Percentiles rank a stretch among this genome's conserved stretches.
phyloP scores from a whole-genome alignment of 2,888 invertebrate species.

The Athalia cordata region DNA sequence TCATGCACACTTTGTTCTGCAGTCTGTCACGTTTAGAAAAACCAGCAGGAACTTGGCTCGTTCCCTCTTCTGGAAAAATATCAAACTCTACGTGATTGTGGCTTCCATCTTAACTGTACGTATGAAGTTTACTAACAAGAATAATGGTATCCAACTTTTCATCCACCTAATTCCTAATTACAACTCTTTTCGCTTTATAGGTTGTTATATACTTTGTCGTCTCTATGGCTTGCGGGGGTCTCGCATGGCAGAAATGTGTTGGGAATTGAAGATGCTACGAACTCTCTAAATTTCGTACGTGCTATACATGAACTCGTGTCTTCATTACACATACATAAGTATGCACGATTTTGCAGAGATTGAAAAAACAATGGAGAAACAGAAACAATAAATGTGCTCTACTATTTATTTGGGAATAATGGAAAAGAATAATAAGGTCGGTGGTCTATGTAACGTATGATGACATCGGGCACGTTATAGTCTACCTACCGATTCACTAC shows the following conservation, averaged over 20 bases:
- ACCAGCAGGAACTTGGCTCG: slow-evolving; percentile 90
- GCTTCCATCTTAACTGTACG: slow-evolving; percentile 80
- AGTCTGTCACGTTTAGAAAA: slow-evolving; percentile 92
- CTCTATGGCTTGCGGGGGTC: slow-evolving; percentile 90
- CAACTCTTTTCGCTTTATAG: slow-evolving; percentile 65
- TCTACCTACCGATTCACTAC: not conserved
- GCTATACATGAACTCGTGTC: not conserved
- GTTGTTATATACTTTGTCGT: slow-evolving; percentile 89
- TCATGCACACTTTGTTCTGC: slow-evolving; percentile 67
- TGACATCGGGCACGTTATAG: not conserved
- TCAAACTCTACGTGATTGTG: slow-evolving; percentile 89
- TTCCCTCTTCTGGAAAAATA: slow-evolving; percentile 94
- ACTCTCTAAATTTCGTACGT: not conserved
- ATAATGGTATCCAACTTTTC: not conserved
- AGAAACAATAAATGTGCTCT: not conserved
- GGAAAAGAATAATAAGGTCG: not conserved
- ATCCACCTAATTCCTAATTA: slow-evolving; percentile 1
- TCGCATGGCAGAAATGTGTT: slow-evolving; percentile 85
- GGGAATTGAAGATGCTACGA: slow-evolving; percentile 65
- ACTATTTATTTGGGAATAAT: not conserved
- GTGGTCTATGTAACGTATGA: not conserved
- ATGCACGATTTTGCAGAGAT: not conserved
- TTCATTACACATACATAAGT: not conserved
- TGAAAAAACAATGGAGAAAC: not conserved
- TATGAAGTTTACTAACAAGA: slow-evolving; percentile 51